phyloP scores from a whole-genome alignment of 2,888 invertebrate species.

The Apeira syringaria region DNA sequence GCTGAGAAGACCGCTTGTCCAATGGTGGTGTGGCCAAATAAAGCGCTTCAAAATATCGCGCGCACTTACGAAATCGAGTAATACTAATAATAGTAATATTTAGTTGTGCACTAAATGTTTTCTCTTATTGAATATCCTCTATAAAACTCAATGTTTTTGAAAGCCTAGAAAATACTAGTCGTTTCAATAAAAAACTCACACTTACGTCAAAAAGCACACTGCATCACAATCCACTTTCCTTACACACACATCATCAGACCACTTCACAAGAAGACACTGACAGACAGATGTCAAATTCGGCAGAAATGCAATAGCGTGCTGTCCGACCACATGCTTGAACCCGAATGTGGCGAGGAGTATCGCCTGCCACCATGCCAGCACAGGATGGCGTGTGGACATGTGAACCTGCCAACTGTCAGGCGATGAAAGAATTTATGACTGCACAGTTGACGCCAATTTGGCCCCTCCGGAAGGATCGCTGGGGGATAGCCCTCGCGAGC shows the following conservation, averaged over 20 bases:
- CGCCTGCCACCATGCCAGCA: slow-evolving; percentile 44
- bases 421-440: slow-evolving; percentile 80
- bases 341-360: slow-evolving; percentile 50
- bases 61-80: too few species aligned
- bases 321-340: slow-evolving; percentile 61
- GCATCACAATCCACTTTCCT: slow-evolving; percentile 46
- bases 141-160: too few species aligned
- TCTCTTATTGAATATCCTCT: too few species aligned
- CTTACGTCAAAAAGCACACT: slow-evolving; percentile 19
- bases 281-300: slow-evolving; percentile 37
- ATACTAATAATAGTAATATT: too few species aligned
- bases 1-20: too few species aligned
- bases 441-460: slow-evolving; percentile 41
- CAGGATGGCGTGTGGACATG: slow-evolving; percentile 55
- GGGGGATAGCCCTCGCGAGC: slow-evolving; percentile 38
- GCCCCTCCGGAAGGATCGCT: slow-evolving; percentile 64
- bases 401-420: slow-evolving; percentile 71
- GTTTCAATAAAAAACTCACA: background rate
- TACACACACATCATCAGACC: slow-evolving; percentile 33
- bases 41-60: too few species aligned
- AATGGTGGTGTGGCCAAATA: too few species aligned
- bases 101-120: too few species aligned
- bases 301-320: slow-evolving; percentile 62
- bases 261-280: slow-evolving; percentile 5
- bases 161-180: too few species aligned